Percentiles rank a stretch among this genome's conserved stretches.
These are phyloP conservation scores for Leistus spinibarbis DNA, from an alignment of 2,888 invertebrate species.

Conservation along the genomic window DNA sequence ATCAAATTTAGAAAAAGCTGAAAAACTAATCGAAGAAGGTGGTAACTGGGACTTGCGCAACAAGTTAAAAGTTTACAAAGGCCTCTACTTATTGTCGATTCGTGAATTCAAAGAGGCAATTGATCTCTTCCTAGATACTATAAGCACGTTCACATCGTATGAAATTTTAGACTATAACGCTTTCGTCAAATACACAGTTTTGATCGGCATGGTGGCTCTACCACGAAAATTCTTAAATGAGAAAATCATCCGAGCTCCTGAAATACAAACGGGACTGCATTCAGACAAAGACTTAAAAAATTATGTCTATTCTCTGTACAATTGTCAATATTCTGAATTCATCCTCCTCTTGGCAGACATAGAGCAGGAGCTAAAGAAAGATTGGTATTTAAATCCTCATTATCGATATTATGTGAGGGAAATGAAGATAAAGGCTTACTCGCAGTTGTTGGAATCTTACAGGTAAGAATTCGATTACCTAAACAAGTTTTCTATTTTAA, in stretches of 20 bases:
- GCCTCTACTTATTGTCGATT: constrained; percentile 69
- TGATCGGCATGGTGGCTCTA: constrained; percentile 55
- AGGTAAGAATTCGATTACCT: neutral
- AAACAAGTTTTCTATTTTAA: neutral
- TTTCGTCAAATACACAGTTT: constrained; percentile 56
- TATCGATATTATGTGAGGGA: constrained; percentile 72
- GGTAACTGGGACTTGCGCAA: constrained; percentile 79
- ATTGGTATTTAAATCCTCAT: constrained; percentile 69
- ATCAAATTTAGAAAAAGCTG: constrained; percentile 52
- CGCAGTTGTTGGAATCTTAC: constrained; percentile 71
- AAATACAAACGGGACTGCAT: constrained; percentile 83
- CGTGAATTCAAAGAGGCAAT: constrained; percentile 72
- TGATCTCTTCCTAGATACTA: constrained; percentile 68
- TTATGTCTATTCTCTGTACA: constrained; percentile 67
- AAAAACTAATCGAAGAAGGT: constrained; percentile 49
- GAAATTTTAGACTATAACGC: constrained; percentile 73
- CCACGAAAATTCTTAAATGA: constrained; percentile 53
- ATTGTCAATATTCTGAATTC: constrained; percentile 73
- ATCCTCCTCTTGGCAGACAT: constrained; percentile 60
- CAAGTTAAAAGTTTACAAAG: constrained; percentile 71
- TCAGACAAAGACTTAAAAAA: constrained; percentile 69
- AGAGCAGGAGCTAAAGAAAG: constrained; percentile 62
- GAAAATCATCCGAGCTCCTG: constrained; percentile 60
- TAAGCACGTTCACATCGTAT: constrained; percentile 76
- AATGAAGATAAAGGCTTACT: constrained; percentile 74